phyloP scores from a whole-genome alignment of 2,888 invertebrate species.

The Argyresthia goedartella region DNA sequence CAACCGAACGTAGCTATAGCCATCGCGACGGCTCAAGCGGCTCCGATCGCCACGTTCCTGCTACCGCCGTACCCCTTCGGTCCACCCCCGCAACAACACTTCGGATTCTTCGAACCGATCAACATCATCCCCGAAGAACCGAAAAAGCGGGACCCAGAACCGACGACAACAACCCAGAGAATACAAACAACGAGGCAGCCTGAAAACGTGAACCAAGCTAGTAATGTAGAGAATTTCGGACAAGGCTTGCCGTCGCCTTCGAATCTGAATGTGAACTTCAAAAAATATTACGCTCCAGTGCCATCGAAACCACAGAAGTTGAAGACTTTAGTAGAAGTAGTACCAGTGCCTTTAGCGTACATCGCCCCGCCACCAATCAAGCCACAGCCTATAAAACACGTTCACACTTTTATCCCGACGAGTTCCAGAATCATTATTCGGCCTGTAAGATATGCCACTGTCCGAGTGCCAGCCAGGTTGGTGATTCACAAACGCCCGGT shows the following conservation, averaged over 20 bases:
- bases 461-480: slow-evolving; percentile 24
- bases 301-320: slow-evolving; percentile 28
- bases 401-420: slow-evolving; percentile 43
- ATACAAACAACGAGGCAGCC: slow-evolving; percentile 22
- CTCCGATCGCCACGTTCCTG: slow-evolving; percentile 54
- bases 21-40: slow-evolving; percentile 53
- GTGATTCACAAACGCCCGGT: slow-evolving; percentile 25
- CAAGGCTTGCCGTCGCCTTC: slow-evolving; percentile 50
- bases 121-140: slow-evolving; percentile 25
- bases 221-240: slow-evolving; percentile 43
- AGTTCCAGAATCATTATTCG: slow-evolving; percentile 43
- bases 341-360: slow-evolving; percentile 51
- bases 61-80: slow-evolving; percentile 58
- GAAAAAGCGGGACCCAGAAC: slow-evolving; percentile 15
- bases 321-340: slow-evolving; percentile 51
- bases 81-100: slow-evolving; percentile 40
- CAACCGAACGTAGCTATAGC: slow-evolving; percentile 54
- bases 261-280: slow-evolving; percentile 42
- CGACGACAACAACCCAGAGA: slow-evolving; percentile 28
- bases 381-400: slow-evolving; percentile 19
- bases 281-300: slow-evolving; percentile 29
- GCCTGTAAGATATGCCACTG: slow-evolving; percentile 23
- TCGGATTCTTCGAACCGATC: slow-evolving; percentile 35
- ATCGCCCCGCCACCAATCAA: slow-evolving; percentile 47
- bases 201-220: slow-evolving; percentile 40